phyloP scores from a whole-genome alignment of 1,140 invertebrate genomes.

The Drosophila tristis region DNA sequence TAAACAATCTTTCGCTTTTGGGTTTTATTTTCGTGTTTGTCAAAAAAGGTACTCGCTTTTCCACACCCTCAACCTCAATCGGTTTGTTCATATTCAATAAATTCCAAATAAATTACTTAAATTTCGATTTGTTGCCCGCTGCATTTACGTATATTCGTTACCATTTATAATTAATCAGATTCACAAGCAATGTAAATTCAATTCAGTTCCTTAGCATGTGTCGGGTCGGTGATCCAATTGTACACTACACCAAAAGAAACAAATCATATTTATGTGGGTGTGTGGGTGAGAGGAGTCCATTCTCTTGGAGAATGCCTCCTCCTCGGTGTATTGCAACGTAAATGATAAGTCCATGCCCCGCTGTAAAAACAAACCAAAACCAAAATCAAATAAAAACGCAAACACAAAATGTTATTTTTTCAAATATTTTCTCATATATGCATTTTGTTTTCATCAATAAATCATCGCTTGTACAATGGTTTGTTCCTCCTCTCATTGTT shows the following conservation, averaged over 20 bases:
- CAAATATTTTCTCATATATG: conserved; percentile 71
- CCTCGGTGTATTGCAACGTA: background rate
- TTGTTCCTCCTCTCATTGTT: conserved; percentile 46
- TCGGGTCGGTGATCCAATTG: background rate
- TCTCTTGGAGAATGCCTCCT: conserved; percentile 23
- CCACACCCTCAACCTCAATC: conserved; percentile 22
- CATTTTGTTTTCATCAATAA: conserved; percentile 69
- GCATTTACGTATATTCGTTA: conserved; percentile 78
- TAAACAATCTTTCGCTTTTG: conserved; percentile 28
- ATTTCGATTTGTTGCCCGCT: conserved; percentile 75
- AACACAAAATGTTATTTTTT: conserved; percentile 54
- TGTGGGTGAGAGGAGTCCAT: background rate
- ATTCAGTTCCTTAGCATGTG: conserved; percentile 69
- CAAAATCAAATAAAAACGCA: conserved; percentile 67
- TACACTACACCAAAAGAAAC: conserved; percentile 7
- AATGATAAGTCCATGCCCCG: conserved; percentile 6
- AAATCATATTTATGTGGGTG: background rate
- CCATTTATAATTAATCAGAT: conserved; percentile 61
- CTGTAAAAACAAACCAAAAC: conserved; percentile 36
- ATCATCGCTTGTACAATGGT: conserved; percentile 59
- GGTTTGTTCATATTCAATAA: conserved; percentile 24
- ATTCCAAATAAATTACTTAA: conserved; percentile 67
- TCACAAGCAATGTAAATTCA: conserved; percentile 70
- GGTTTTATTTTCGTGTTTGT: conserved; percentile 35
- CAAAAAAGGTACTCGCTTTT: conserved; percentile 61